Evolutionary conservation across 2,797 vertebrate genomes (phyloP), one percentile per base, ranked within the genome.

Genomic region (Meriones psammophilus): DNA sequence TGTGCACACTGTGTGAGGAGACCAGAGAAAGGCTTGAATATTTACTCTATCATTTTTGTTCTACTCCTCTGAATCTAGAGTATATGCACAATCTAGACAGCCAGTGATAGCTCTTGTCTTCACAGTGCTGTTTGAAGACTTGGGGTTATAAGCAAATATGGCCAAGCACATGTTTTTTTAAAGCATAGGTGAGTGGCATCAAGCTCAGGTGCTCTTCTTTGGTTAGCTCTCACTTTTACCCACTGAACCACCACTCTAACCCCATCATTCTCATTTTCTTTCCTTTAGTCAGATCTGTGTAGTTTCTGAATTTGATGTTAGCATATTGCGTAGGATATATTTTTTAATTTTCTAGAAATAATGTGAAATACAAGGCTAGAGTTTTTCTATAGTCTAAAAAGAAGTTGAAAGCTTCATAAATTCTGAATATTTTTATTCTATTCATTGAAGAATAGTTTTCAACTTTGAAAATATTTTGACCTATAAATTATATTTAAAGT

Each of bases 241-340:
- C n/a, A 80, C 3, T 60, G 33, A 26, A 13, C 50, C 50, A 73
- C 50, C 24, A 18, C 50, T 56, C 24, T 28, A 83, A 24, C 24
- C 58, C 42, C 22, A 17, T 73, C 4, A 36, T 9, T 5, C 5
- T 54, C 33, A 26, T 5, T 56, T 17, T 50, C 13, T 13, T 58
- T 84, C 39, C 5, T 68, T 76, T 36, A 2, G 2, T 80, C 26
- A 89, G 36, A 77, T 36, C 15, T 42, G 28, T 69, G 79, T 64
- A 33, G 68, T 74, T 96, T 94, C 88, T 89, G 22, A 86, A 17
- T 91, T 86, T 94, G 64, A 77, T 85, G 24, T 42, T 94, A 85
- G 36, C 62, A 60, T 42, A 96, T 89, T 94, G 58, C 46, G 94
- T 92, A 60, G 8, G 14, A 79, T 91, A 46, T 42, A 88, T 95